Percentiles rank a stretch among this genome's conserved stretches.
Evolutionary conservation across 2,888 invertebrate species (phyloP).

Genomic region (Aphodius granarius): DNA sequence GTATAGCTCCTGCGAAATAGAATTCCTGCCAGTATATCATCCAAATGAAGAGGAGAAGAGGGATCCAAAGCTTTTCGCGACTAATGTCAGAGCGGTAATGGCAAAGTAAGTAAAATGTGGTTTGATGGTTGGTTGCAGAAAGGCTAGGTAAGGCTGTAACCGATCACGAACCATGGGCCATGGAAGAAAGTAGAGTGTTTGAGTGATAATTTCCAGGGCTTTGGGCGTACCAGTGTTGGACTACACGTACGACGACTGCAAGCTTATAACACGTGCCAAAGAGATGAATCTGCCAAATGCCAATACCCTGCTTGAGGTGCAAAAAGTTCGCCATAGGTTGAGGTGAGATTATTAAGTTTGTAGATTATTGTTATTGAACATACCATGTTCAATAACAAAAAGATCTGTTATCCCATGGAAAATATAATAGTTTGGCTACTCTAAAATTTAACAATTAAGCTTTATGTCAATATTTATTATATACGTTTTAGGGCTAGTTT

Average conservation of each 20-base stretch:
- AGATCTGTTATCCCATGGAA: too few relatives aligned
- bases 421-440: too few relatives aligned
- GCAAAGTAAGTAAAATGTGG: conserved; percentile 84
- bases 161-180: neutral
- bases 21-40: conserved; percentile 89
- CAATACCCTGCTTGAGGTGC: conserved; percentile 74
- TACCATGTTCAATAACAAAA: too few relatives aligned
- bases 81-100: conserved; percentile 89
- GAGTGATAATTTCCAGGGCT: conserved; percentile 61
- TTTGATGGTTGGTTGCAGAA: too few relatives aligned
- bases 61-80: conserved; percentile 86
- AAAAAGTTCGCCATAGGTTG: conserved; percentile 73
- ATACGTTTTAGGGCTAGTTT: too few relatives aligned
- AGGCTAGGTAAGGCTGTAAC: too few relatives aligned
- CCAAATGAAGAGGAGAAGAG: conserved; percentile 84
- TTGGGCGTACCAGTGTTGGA: conserved; percentile 85
- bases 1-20: conserved; percentile 85
- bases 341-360: conserved; percentile 64
- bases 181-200: neutral
- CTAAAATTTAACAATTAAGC: too few relatives aligned
- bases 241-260: conserved; percentile 91
- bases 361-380: too few relatives aligned
- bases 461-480: too few relatives aligned
- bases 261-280: conserved; percentile 81
- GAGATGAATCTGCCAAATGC: conserved; percentile 79